Evolutionary conservation across 1,140 invertebrate species (phyloP), one percentile per base, ranked within the genome.

Genomic region (Oryzaephilus surinamensis): DNA sequence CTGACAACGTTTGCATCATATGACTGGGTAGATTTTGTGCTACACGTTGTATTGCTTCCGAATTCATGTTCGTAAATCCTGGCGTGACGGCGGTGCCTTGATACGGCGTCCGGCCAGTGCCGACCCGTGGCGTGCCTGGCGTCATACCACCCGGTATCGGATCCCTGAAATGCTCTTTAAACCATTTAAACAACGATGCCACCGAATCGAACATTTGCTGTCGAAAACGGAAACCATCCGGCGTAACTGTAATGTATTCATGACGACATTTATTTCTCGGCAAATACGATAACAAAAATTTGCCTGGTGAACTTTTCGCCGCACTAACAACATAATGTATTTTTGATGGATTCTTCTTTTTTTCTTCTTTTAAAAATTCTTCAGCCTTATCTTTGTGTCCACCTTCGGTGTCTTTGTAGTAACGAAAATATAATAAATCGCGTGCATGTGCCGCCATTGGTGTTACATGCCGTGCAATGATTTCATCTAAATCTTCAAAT

Each of bases 401-500:
- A 26, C 72, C 71, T 19, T 79, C 71, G 8, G 76, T 66, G 29
- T 80, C 69, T 50, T 79, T 79, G 59, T 82, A 96, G 58, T 97
- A 96, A 57, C 93, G 94, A 61, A 94, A 97, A 13, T 79, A 75
- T 8, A 95, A 65, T 16, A 99, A 70, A 57, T 99, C 95, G 1
- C 91, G 72, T 1, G 88, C 90, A 57, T 84, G 83, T 0, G 78
- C 72, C 2, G 95, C 93, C 91, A 99, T 96, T 0, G 95, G 96
- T 46, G 87, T 92, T 4, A 99, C 81, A 63, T 96, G 77, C 7
- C 94, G 76, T 0, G 95, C 94, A 21, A 99, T 90, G 29, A 99
- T 99, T 81, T 99, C 96, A 66, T 99, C 96, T 10, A 99, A 65
- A 67, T 99, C 96, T 70, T 99, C 96, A 66, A 94, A 99, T 54